Evolutionary conservation across 1,140 invertebrate species (phyloP), one percentile per base, ranked within the genome.

Genomic region (Euschistus heros): DNA sequence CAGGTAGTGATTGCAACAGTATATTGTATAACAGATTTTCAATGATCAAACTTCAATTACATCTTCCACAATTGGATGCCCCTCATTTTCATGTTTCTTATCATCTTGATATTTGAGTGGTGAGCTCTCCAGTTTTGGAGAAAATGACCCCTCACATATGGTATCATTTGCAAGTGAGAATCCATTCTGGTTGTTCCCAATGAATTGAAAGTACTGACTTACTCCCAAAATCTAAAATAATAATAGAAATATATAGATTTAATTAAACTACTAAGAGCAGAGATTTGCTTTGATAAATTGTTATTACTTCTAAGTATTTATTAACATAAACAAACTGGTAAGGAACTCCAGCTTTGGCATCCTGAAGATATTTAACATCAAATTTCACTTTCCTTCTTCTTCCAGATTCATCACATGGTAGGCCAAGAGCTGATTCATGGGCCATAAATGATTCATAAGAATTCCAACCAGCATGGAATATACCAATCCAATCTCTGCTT

Each of bases 241-340:
- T 20, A 0, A 63, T 18, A 24, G 6, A 44, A 63, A 24, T 1
- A 10, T 50, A 50, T 13, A 63, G 47, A 7, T 6, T 15, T n/a
- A 10, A 63, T 22, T 3, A 2, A 46, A 62, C 33, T 3, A 14
- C 17, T 59, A 59, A n/a, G 5, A 22, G n/a, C 2, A 27, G 22
- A 14, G 24, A n/a, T n/a, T n/a, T n/a, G 26, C 24, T 22, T 10
- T 59, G 17, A 22, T 15, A 4, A 6, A 27, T 59, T 24, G 55
- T 18, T n/a, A n/a, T 63, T 30, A 63, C 62, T 50, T 66, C 65
- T 22, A 66, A 52, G 33, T 66, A 62, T 44, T 33, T 61, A 57
- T 57, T 66, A n/a, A 66, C 30, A 44, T 66, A 66, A n/a, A 66
- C 65, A 46, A 66, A 66, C 47, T 66, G 65, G 47, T 66, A 66